Evolutionary conservation across 2,113 vertebrate genomes (phyloP).

Genomic region (Datnioides undecimradiatus): DNA sequence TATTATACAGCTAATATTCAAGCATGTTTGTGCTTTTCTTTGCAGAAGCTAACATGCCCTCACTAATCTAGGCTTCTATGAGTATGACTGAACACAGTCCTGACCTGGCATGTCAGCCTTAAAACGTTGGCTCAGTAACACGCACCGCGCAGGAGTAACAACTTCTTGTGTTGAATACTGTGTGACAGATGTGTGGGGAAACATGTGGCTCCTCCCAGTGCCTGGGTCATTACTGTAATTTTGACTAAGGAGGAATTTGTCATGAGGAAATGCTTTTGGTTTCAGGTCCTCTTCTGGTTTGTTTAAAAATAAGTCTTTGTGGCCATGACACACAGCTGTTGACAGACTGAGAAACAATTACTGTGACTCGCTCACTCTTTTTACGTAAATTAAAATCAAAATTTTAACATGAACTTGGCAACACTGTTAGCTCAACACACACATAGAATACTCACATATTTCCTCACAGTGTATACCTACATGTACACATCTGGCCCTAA

Average conservation of each 20-base stretch:
- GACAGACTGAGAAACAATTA: constrained; percentile 1
- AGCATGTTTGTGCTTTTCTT: constrained; percentile 9
- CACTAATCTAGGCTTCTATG: neutral
- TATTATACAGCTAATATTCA: constrained; percentile 5
- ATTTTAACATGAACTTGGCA: constrained; percentile 4
- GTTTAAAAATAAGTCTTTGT: constrained; percentile 22
- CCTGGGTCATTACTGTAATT: constrained; percentile 18
- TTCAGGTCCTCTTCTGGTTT: constrained; percentile 46
- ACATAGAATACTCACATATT: neutral
- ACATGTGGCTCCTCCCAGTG: constrained; percentile 10
- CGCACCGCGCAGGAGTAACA: constrained; percentile 5
- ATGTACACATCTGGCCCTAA: constrained; percentile 2
- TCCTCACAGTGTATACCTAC: constrained; percentile 2
- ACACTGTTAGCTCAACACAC: neutral
- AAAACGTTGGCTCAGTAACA: constrained; percentile 1
- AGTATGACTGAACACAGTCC: constrained; percentile 29
- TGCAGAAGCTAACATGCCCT: neutral
- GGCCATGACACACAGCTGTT: neutral
- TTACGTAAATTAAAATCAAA: neutral
- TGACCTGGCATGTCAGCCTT: neutral
- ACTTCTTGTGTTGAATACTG: constrained; percentile 11
- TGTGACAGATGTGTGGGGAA: constrained; percentile 30
- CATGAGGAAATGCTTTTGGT: constrained; percentile 42
- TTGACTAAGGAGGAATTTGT: constrained; percentile 12
- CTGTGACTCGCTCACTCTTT: neutral